Base-by-base conservation (phyloP, 2,797 vertebrate species). In the Serranus cabrilla region DNA sequence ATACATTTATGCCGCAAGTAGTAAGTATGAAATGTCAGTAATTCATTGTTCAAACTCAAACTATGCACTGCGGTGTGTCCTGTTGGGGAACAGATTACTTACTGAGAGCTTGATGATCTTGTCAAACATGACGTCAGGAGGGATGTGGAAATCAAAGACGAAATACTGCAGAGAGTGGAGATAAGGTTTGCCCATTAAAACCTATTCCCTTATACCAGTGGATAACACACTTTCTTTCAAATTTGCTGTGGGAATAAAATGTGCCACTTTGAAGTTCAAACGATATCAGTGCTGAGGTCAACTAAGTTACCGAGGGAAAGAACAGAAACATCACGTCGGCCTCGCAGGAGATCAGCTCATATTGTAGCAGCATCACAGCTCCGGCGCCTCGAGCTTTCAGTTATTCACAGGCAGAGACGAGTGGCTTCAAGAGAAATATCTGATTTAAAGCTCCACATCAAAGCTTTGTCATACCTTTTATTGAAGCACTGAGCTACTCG, bases 91-190 rank as follows among this genome's bases (percentile, higher is more conserved):
- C 0, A 0, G 5, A 27, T 49, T 78, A 96, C 97, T 98, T 87
- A 99, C 98, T 0, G 98, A 99, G 50, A 99, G 90, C 86, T 97
- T 99, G 94, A 99, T 95, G 91, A 99, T 97, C 92, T 99, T 99
- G 94, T 99, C 98, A 1, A 99, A 99, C 97, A 99, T 98, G 86
- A 98, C 96, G 0, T 99, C 96, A 0, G 97, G 97, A 67, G 98
- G 95, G 37, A 99, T 94, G 0, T 98, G 97, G 95, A 99, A 99
- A 78, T 99, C 98, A 1, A 99, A 99, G 81, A 99, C 98, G 0
- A 99, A 99, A 85, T 99, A 99, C 98, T 99, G 90, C 84, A 80
- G 46, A 51, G 16, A 80, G 80, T 40, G 79, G 79, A 85, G 77
- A 49, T 62, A 64, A 49, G 6, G 23, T 40, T 57, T 52, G 18